Percentiles rank a stretch among this genome's conserved stretches.
Evolutionary conservation across 2,113 vertebrate species (phyloP).

Genomic region (Istiophorus platypterus): DNA sequence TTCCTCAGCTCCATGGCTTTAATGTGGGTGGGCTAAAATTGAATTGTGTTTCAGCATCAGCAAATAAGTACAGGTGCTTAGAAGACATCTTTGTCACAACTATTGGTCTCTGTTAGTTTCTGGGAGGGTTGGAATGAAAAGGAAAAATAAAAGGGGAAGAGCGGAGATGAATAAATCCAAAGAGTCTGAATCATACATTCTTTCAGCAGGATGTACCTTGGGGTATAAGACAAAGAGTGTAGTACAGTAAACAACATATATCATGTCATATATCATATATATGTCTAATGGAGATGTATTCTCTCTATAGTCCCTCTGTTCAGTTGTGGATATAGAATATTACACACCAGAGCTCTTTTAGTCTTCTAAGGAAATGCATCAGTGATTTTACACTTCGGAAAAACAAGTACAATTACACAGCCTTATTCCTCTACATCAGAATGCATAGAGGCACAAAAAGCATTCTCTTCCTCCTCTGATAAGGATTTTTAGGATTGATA

Average conservation of each 20-base stretch:
- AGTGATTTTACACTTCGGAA: not conserved
- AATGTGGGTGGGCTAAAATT: not conserved
- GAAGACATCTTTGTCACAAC: conserved; percentile 29
- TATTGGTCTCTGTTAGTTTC: conserved; percentile 14
- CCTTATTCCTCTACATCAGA: not conserved
- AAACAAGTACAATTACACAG: not conserved
- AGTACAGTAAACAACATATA: conserved; percentile 37
- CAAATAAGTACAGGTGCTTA: conserved; percentile 24
- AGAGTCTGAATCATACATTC: conserved; percentile 51
- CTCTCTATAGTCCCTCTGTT: conserved; percentile 29
- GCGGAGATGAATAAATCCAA: conserved; percentile 41
- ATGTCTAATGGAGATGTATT: conserved; percentile 35
- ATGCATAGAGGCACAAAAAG: not conserved
- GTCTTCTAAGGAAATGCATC: conserved; percentile 5
- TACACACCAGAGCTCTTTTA: not conserved
- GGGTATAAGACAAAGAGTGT: conserved; percentile 32
- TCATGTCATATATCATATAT: conserved; percentile 30
- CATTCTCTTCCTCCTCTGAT: not conserved
- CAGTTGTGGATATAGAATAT: conserved; percentile 17
- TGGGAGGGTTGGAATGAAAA: not conserved
- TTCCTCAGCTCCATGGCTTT: not conserved
- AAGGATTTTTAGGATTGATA: not conserved
- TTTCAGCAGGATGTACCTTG: conserved; percentile 26
- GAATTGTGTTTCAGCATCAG: conserved; percentile 9
- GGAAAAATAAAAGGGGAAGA: not conserved